Conservation (phyloP, 2,113 vertebrate species). For the Condylura cristata region DNA sequence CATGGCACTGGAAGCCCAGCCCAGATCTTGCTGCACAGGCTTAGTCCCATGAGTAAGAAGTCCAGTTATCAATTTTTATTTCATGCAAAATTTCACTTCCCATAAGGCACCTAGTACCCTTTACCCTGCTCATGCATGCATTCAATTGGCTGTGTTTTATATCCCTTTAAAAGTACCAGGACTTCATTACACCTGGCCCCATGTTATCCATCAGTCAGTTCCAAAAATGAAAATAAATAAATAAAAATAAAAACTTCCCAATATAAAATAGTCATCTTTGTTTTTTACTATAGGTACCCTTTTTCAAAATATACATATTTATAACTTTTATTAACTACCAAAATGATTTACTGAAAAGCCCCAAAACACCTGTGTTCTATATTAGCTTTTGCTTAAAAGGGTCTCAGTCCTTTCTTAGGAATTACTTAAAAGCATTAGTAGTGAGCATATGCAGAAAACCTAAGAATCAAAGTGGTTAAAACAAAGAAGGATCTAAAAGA, state of each 20-base stretch:
- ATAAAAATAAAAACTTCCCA: neutral
- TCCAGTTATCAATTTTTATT: neutral
- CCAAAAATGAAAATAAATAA: neutral
- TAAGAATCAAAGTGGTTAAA: constrained; percentile 30
- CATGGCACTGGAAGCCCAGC: neutral
- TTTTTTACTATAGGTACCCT: constrained; percentile 45
- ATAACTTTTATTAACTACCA: constrained; percentile 27
- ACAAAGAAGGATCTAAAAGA: neutral
- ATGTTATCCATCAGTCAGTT: neutral
- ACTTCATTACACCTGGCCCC: neutral
- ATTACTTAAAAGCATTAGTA: constrained; percentile 61
- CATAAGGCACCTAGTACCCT: neutral
- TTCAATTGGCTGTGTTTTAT: neutral
- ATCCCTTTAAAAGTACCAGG: neutral
- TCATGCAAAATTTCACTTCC: neutral
- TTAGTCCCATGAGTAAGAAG: neutral
- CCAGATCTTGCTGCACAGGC: too few relatives aligned
- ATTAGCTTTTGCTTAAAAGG: neutral
- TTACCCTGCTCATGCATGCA: neutral
- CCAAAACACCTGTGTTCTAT: constrained; percentile 19
- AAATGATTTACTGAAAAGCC: constrained; percentile 49
- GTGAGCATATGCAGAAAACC: neutral
- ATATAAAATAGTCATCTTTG: neutral
- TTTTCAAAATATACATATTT: constrained; percentile 67
- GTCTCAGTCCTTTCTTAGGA: constrained; percentile 42